Conservation (phyloP, 30 jellyfish, hydroid and myxozoan genomes). For the Hydractinia symbiolongicarpus region DNA sequence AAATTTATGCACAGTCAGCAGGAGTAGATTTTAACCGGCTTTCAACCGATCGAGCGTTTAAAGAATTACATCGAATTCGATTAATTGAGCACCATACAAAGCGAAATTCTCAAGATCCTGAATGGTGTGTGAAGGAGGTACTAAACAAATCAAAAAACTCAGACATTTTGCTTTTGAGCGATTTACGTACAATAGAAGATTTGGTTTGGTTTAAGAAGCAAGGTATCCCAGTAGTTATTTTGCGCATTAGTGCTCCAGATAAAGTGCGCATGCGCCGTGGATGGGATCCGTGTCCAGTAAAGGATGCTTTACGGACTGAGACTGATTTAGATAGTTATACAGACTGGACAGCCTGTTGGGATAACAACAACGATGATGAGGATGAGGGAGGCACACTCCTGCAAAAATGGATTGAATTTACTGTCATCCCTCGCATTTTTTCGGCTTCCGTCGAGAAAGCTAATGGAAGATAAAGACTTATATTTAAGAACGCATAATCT, state of each 20-base stretch:
- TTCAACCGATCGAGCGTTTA: conserved; percentile 9
- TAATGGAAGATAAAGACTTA: too few relatives aligned
- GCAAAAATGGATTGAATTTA: conserved; percentile 12
- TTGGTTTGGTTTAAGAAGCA: conserved; percentile 11
- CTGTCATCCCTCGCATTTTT: conserved; percentile 6
- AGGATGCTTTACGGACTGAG: conserved; percentile 8
- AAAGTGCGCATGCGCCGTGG: conserved; percentile 13
- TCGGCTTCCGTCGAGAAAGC: not conserved
- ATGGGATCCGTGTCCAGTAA: conserved; percentile 12
- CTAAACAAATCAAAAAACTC: not conserved
- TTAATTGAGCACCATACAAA: conserved; percentile 3
- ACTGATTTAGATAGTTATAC: conserved; percentile 3
- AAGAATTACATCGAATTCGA: conserved; percentile 14
- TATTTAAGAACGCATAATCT: too few relatives aligned
- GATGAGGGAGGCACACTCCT: not conserved
- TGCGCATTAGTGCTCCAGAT: conserved; percentile 12
- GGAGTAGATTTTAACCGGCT: conserved; percentile 8
- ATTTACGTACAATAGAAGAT: not conserved
- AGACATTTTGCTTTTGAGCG: conserved; percentile 13
- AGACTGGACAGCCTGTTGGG: conserved; percentile 28
- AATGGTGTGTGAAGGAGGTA: conserved; percentile 22
- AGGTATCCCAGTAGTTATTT: not conserved
- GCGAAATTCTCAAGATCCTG: conserved; percentile 1
- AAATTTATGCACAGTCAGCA: conserved; percentile 7
- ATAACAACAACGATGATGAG: not conserved